These are phyloP conservation scores for Melolontha melolontha DNA, from an alignment of 2,888 invertebrate genomes.

Conservation along the genomic window DNA sequence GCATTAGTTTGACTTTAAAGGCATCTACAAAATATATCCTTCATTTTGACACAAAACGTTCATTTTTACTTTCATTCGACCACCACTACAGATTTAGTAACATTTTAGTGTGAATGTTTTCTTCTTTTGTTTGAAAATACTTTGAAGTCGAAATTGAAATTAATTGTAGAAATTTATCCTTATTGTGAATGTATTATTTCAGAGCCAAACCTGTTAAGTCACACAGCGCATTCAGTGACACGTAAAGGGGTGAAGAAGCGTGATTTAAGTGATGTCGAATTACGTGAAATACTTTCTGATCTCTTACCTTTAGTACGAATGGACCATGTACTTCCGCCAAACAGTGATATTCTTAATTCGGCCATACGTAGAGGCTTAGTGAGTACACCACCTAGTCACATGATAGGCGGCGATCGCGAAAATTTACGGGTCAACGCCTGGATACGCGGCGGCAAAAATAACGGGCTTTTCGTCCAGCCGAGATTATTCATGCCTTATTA, in stretches of 20 bases:
- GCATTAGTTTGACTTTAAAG: too few relatives aligned
- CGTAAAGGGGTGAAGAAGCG: slow-evolving; percentile 86
- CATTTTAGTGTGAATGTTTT: too few relatives aligned
- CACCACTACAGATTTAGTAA: too few relatives aligned
- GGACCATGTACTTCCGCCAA: slow-evolving; percentile 90
- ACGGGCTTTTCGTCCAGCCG: slow-evolving; percentile 84
- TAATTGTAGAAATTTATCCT: too few relatives aligned
- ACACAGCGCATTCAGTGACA: slow-evolving; percentile 92
- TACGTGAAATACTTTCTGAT: slow-evolving; percentile 86
- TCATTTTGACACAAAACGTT: too few relatives aligned
- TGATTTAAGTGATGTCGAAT: slow-evolving; percentile 86
- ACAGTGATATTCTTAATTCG: slow-evolving; percentile 81
- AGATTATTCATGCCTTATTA: slow-evolving; percentile 94
- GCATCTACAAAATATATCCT: too few relatives aligned
- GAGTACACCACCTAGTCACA: slow-evolving; percentile 85
- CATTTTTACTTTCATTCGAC: too few relatives aligned
- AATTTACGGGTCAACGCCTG: slow-evolving; percentile 80
- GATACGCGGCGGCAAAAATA: slow-evolving; percentile 80
- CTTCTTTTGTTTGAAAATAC: too few relatives aligned
- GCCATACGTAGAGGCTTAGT: slow-evolving; percentile 79
- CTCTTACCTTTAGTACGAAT: slow-evolving; percentile 86
- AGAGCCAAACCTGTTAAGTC: slow-evolving; percentile 91
- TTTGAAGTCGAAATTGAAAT: too few relatives aligned
- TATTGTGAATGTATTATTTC: slow-evolving; percentile 50
- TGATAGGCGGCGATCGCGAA: slow-evolving; percentile 81